Percentiles rank a stretch among this genome's conserved stretches.
These are phyloP conservation scores for Clistopyga incitator DNA, from an alignment of 2,888 invertebrate genomes.

Conservation along the genomic window DNA sequence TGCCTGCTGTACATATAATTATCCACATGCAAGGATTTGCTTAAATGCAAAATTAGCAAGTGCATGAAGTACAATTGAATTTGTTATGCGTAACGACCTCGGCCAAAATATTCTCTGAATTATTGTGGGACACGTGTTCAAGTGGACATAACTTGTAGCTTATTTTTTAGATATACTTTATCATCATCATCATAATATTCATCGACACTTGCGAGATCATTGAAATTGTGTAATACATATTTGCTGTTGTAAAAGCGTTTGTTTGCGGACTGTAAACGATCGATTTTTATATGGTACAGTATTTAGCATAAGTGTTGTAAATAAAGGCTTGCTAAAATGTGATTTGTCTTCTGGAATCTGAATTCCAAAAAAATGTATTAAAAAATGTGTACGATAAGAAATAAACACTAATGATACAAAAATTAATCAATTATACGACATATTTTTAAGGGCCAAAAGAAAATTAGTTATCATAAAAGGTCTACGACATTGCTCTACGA, in stretches of 20 bases:
- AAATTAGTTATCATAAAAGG: no score
- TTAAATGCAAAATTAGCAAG: constrained; percentile 16
- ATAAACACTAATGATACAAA: no score
- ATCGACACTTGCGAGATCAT: neutral
- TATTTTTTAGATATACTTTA: neutral
- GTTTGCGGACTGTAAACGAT: constrained; percentile 68
- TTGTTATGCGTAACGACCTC: constrained; percentile 8
- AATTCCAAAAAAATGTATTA: no score
- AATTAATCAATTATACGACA: no score
- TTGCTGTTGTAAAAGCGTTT: constrained; percentile 58
- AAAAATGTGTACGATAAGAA: no score
- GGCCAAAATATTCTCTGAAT: constrained; percentile 13
- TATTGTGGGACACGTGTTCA: neutral
- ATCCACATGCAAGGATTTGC: constrained; percentile 7
- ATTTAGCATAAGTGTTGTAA: constrained; percentile 3
- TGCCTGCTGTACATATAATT: constrained; percentile 19
- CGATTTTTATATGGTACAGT: constrained; percentile 48
- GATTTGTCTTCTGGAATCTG: neutral
- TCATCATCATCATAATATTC: neutral
- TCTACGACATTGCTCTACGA: no score
- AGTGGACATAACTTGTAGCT: neutral
- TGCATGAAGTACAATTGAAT: constrained; percentile 4
- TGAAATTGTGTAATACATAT: neutral
- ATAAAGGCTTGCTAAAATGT: constrained; percentile 12
- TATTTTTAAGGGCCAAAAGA: no score